Evolutionary conservation across 1,140 invertebrate genomes (phyloP), one percentile per base, ranked within the genome.

Genomic region (Choristoneura fumiferana): DNA sequence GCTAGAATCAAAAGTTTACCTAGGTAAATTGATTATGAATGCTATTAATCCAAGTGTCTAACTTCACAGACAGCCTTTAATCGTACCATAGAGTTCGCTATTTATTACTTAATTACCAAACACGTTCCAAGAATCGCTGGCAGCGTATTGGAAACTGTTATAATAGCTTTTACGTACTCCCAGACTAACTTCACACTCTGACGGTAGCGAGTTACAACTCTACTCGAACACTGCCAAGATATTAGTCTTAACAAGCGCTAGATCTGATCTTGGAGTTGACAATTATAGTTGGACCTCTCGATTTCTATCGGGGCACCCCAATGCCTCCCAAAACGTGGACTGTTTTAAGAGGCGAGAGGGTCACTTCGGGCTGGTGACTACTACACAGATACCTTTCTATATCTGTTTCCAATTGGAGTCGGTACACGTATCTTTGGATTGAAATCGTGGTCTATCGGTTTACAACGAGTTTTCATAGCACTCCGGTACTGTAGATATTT

Each of bases 381-480:
- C 43, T 29, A 49, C 22, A 60, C 60, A 56, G 54, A 45, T 49
- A 56, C 60, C 36, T 57, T 36, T 49, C 22, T 68, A 35, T 69
- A 69, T 65, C 39, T 33, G 60, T 22, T 62, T 62, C 57, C 54
- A 52, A 69, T 72, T 68, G 67, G 65, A 70, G 60, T 63, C 62
- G 59, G 35, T 62, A 54, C 70, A 68, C 63, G 64, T 70, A 58
- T 65, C 60, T 62, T 36, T 39, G 63, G 62, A 69, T 72, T 71
- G 66, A 67, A 74, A 71, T 71, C 64, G 66, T 71, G 59, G 59
- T 63, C 63, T 65, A 69, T 67, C 58, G 52, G 58, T 69, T 67
- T 67, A 49, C 58, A 63, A 68, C 55, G 58, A 65, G 66, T 67
- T 73, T 39, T 58, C 57, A 39, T 57, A 49, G 49, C 55, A 45